Percentiles rank a stretch among this genome's conserved stretches.
Evolutionary conservation across 2,888 invertebrate species (phyloP).

Genomic region (Drosophila subsilvestris): DNA sequence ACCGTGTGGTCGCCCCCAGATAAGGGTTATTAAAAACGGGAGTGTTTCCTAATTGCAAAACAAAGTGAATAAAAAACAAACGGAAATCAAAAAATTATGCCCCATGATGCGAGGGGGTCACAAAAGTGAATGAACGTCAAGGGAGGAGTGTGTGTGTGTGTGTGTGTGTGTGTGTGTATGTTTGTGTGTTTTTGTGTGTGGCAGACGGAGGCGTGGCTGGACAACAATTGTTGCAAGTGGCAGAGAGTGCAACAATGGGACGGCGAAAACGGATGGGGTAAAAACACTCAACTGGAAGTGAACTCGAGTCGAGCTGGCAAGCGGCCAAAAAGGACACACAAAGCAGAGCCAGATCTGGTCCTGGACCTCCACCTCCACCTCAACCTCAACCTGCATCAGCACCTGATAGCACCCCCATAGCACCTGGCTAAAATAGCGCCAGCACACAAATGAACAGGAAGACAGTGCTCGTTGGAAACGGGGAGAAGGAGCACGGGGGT

Average conservation of each 20-base stretch:
- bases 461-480: conserved; percentile 35
- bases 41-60: conserved; percentile 46
- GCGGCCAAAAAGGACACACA: conserved; percentile 51
- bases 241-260: conserved; percentile 30
- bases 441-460: conserved; percentile 43
- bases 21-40: conserved; percentile 3
- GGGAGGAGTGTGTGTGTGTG: conserved; percentile 22
- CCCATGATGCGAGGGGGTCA: conserved; percentile 29
- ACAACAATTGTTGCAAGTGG: conserved; percentile 65
- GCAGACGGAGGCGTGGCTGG: conserved; percentile 53
- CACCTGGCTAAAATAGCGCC: conserved; percentile 36
- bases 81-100: conserved; percentile 11
- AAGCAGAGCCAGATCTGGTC: conserved; percentile 28
- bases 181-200: conserved; percentile 12
- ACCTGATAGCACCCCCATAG: neutral
- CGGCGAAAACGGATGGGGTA: conserved; percentile 22
- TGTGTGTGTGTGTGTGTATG: conserved; percentile 8
- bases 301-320: conserved; percentile 68
- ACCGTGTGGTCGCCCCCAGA: neutral
- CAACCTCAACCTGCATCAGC: no score
- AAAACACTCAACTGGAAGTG: conserved; percentile 68
- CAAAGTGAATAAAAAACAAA: conserved; percentile 22
- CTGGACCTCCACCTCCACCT: conserved; percentile 14
- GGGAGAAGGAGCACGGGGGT: neutral
- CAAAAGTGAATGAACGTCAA: conserved; percentile 47